Percentiles rank a stretch among this genome's conserved stretches.
Evolutionary conservation across 2,888 invertebrate species (phyloP).

Genomic region (Sesia bembeciformis): DNA sequence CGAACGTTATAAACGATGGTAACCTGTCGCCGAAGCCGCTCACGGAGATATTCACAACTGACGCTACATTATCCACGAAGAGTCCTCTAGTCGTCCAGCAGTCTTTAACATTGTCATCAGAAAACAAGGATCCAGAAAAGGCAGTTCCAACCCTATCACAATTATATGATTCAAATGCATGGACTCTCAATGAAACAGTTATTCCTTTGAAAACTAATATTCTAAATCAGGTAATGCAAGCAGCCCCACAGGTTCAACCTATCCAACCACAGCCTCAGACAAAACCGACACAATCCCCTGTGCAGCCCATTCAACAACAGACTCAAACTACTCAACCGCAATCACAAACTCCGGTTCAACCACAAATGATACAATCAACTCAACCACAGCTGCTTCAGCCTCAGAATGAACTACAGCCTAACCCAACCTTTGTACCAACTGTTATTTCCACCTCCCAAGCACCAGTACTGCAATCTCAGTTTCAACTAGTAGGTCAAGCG

Average conservation of each 20-base stretch:
- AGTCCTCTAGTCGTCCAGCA: conserved; percentile 36
- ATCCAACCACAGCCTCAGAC: conserved; percentile 2
- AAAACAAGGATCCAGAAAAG: not conserved
- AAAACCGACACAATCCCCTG: conserved; percentile 1
- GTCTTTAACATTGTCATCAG: conserved; percentile 5
- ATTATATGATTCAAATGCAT: not conserved
- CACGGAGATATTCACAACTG: conserved; percentile 53
- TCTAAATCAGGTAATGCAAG: not conserved
- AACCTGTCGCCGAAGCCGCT: conserved; percentile 50
- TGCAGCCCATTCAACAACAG: not conserved
- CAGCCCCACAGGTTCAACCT: not conserved
- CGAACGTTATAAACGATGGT: conserved; percentile 53
- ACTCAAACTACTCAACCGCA: not conserved
- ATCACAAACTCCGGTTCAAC: conserved; percentile 1
- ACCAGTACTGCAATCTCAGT: conserved; percentile 2
- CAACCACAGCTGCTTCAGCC: conserved; percentile 1
- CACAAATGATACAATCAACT: conserved; percentile 1
- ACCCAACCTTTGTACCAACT: not conserved
- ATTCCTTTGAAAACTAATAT: not conserved
- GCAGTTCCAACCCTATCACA: not conserved
- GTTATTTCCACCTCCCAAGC: not conserved
- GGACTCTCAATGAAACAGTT: not conserved
- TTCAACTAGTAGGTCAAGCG: not conserved
- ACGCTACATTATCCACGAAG: conserved; percentile 33
- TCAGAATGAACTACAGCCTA: not conserved